Base-by-base conservation (phyloP, 1,140 invertebrate species). In the Epicauta chinensis region DNA sequence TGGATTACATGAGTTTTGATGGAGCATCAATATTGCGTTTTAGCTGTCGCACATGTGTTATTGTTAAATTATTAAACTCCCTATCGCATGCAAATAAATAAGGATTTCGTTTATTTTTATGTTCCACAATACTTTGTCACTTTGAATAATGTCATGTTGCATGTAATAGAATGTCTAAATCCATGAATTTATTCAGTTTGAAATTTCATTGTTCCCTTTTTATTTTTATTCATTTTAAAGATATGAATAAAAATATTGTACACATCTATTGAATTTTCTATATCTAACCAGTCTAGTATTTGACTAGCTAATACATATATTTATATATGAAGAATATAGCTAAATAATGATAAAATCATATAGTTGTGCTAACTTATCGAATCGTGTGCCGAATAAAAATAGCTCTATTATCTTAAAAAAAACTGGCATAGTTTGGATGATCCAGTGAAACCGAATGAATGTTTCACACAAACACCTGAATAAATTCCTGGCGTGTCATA, bases 161-260 rank as follows among this genome's bases (percentile, higher is more conserved):
- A 35, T 31, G 15, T 15, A 35, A 31, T 32, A 46, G 17, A 46
- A 35, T 11, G 23, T 47, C 34, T 47, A 23, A 47, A 47, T 47
- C 34, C 16, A 37, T 47, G 34, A 47, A 47, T 47, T 47, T 47
- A 47, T 47, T 29, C 45, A 38, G 34, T 38, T 16, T 23, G 17
- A 29, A 38, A 23, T 47, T 32, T 29, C 38, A 38, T 37, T 47
- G 34, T 47, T 37, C 30, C 17, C 35, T 47, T 47, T 47, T n/a
- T n/a, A n/a, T n/a, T n/a, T n/a, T 46, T 46, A 46, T 46, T 46
- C 43, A 47, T 47, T 47, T 47, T 47, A 47, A 15, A 23, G 23
- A 23, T 16, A 7, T 17, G 31, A 36, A 47, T 34, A 47, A 47
- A 47, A 47, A 37, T 37, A 47, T 47, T 38, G 34, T 10, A 7